Percentiles rank a stretch among this genome's conserved stretches.
Conservation (phyloP, 2,888 invertebrate species). For the Rhagium mordax region DNA sequence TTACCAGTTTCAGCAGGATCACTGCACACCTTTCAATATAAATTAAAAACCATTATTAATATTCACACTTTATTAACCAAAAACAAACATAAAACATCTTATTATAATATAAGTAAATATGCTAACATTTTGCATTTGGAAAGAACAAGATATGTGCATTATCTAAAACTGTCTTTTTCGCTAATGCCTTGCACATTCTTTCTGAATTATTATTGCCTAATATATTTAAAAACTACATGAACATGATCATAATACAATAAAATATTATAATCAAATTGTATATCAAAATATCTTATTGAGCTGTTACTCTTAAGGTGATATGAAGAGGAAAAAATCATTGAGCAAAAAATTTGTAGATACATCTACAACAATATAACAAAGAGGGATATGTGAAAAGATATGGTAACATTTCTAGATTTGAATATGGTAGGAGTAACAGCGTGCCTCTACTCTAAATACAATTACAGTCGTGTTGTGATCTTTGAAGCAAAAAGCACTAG, state of each 20-base stretch:
- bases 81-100: conserved; percentile 70
- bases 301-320: conserved; percentile 61
- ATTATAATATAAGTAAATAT: conserved; percentile 63
- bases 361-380: conserved; percentile 42
- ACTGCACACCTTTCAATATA: not conserved
- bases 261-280: conserved; percentile 57
- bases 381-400: conserved; percentile 60
- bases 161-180: conserved; percentile 67
- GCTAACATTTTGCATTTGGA: conserved; percentile 69
- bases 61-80: conserved; percentile 70
- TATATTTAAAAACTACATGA: conserved; percentile 57
- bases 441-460: conserved; percentile 66
- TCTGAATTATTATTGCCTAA: conserved; percentile 58
- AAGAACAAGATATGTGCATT: conserved; percentile 69
- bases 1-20: too few relatives aligned
- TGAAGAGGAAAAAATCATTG: conserved; percentile 50
- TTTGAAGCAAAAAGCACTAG: conserved; percentile 69
- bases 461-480: conserved; percentile 70
- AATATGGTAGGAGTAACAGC: conserved; percentile 64
- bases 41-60: conserved; percentile 51
- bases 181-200: conserved; percentile 53
- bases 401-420: conserved; percentile 54
- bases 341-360: conserved; percentile 53
- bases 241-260: conserved; percentile 59
- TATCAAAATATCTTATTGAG: conserved; percentile 62